These are phyloP conservation scores for Ginglymostoma cirratum DNA, from an alignment of 2,113 vertebrate genomes.

Conservation along the genomic window DNA sequence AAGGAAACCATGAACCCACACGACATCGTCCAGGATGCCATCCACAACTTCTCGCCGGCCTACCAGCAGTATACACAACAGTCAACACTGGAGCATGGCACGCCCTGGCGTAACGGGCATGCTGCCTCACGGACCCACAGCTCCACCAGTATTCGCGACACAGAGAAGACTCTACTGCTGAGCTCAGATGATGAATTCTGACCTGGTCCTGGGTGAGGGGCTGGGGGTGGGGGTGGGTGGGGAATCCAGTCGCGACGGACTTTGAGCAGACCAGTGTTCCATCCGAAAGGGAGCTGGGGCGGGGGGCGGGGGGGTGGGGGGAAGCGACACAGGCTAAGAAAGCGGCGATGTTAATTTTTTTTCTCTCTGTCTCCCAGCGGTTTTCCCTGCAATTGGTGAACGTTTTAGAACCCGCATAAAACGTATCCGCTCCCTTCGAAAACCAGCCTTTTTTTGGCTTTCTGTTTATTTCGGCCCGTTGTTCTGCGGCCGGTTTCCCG, in stretches of 20 bases:
- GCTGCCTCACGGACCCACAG: constrained; percentile 75
- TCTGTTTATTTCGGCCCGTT: background rate
- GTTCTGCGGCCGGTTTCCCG: background rate
- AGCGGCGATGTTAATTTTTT: no score
- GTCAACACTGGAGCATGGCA: constrained; percentile 75
- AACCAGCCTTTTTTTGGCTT: background rate
- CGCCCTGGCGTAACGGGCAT: constrained; percentile 59
- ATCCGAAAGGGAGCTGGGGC: no score
- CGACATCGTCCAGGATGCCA: constrained; percentile 88
- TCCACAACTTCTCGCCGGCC: constrained; percentile 93
- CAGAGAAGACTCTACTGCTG: constrained; percentile 84
- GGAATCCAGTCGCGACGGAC: background rate
- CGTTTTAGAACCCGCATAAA: background rate
- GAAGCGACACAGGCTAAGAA: no score
- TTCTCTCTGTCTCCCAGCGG: no score
- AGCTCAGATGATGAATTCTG: constrained; percentile 93
- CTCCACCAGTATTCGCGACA: constrained; percentile 70
- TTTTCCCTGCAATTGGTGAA: background rate
- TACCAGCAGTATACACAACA: constrained; percentile 97
- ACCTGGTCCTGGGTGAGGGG: constrained; percentile 16
- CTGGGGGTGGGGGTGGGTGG: rapidly evolving
- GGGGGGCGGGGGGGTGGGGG: background rate
- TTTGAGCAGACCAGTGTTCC: background rate
- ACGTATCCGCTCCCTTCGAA: no score
- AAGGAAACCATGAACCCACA: constrained; percentile 94